Base-by-base conservation (phyloP, 2,888 invertebrate genomes). In the Polyploca ridens region DNA sequence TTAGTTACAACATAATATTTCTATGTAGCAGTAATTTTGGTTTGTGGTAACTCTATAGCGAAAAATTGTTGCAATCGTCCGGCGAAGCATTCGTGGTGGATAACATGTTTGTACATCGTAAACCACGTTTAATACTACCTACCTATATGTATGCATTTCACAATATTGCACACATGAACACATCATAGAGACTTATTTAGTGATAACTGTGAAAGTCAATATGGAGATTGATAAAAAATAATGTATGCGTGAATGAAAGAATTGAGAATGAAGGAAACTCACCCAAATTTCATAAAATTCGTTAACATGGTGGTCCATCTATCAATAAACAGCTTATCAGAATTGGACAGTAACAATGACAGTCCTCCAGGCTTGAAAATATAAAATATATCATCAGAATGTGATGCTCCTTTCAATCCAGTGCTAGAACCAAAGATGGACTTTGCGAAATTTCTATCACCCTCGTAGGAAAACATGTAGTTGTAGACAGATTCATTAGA, bases 331-430 rank as follows among this genome's bases (percentile, higher is more conserved):
- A 82, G 75, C 63, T 75, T 79, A 71, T 93, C 93, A 8, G 66
- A 61, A 1, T 65, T 65, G 0, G 83, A 79, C 33, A 90, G 65
- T 16, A 73, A 64, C 35, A 90, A 65, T 14, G 82, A 62, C 33
- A 90, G 62, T 0, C 91, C 93, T 3, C 68, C 82, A 0, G 93
- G 94, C 70, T 89, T 90, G 78, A 91, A 93, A 41, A 91, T 65
- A 78, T 94, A 94, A 78, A 93, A 92, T 13, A 93, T 66, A 64
- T 94, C 94, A 62, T 91, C 94, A 0, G 88, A 83, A 69, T 94
- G 94, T 0, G 90, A 83, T 0, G 90, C 87, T 0, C 90, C 91
- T 3, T 68, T 67, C 64, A 83, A 38, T 0, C 67, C 64, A 4
- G 76, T 44, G 1, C 73, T 64, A 5, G 69, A 64, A 1, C 87